phyloP scores from a whole-genome alignment of 2,888 invertebrate genomes.

The Phanerotoma sp. region DNA sequence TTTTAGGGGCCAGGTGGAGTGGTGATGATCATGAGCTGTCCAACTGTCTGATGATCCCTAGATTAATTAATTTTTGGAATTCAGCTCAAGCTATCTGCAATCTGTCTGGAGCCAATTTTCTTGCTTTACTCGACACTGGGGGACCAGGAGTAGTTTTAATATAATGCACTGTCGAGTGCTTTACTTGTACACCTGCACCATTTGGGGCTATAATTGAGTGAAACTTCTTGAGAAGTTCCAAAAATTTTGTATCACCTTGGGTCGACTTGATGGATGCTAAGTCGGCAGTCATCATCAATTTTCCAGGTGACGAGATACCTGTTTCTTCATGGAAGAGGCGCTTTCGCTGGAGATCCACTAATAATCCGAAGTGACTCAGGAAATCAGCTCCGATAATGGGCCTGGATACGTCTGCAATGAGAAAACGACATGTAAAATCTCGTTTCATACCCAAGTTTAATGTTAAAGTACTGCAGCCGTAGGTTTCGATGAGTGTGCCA shows the following conservation, averaged over 20 bases:
- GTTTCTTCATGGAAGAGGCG: constrained; percentile 29
- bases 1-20: constrained; percentile 41
- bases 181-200: not conserved
- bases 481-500: constrained; percentile 40
- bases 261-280: no score
- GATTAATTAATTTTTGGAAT: constrained; percentile 42
- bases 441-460: constrained; percentile 42
- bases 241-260: no score
- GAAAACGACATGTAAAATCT: constrained; percentile 42
- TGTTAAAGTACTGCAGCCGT: constrained; percentile 35
- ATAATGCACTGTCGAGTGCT: constrained; percentile 35
- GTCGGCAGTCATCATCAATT: no score
- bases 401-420: constrained; percentile 46
- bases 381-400: no score
- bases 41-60: constrained; percentile 35
- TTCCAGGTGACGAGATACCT: not conserved
- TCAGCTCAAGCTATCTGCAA: constrained; percentile 40
- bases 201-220: constrained; percentile 23
- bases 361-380: constrained; percentile 37
- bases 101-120: constrained; percentile 37
- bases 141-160: constrained; percentile 39
- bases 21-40: constrained; percentile 40
- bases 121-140: constrained; percentile 37
- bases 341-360: constrained; percentile 36
- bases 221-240: no score